phyloP scores from a whole-genome alignment of 2,888 invertebrate species.

The Cabera pusaria region DNA sequence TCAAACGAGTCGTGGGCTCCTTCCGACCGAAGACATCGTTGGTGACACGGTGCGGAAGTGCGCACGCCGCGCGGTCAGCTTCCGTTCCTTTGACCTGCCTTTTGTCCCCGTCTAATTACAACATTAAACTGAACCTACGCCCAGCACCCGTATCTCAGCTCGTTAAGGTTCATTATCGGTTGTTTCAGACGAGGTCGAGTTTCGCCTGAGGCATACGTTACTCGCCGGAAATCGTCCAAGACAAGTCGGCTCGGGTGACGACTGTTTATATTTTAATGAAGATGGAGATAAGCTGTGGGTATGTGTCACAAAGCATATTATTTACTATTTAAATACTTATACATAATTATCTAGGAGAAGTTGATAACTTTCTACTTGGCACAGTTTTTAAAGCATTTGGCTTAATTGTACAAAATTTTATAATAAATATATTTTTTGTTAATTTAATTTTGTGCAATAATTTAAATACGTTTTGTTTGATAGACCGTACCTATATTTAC shows the following conservation, averaged over 20 bases:
- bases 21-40: slow-evolving; percentile 62
- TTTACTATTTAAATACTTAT: background rate
- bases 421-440: too few relatives aligned
- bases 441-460: too few relatives aligned
- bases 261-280: slow-evolving; percentile 43
- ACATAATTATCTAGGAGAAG: too few relatives aligned
- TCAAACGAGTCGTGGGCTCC: slow-evolving; percentile 44
- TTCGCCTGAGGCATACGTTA: slow-evolving; percentile 48
- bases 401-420: too few relatives aligned
- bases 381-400: too few relatives aligned
- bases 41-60: slow-evolving; percentile 60
- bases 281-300: slow-evolving; percentile 22
- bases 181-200: slow-evolving; percentile 32
- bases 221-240: slow-evolving; percentile 65
- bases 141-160: slow-evolving; percentile 29
- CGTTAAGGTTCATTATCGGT: slow-evolving; percentile 40
- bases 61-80: slow-evolving; percentile 71
- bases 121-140: slow-evolving; percentile 38
- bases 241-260: slow-evolving; percentile 42
- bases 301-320: slow-evolving; percentile 27
- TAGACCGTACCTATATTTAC: too few relatives aligned
- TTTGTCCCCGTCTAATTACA: slow-evolving; percentile 66
- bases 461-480: too few relatives aligned
- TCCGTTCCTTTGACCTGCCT: slow-evolving; percentile 77
- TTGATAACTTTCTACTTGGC: too few relatives aligned